A percentile compares a stretch with the other conserved stretches of the same genome.
Evolutionary conservation across 2,888 invertebrate species (phyloP).

Genomic region (Cecidostiba fungosa): DNA sequence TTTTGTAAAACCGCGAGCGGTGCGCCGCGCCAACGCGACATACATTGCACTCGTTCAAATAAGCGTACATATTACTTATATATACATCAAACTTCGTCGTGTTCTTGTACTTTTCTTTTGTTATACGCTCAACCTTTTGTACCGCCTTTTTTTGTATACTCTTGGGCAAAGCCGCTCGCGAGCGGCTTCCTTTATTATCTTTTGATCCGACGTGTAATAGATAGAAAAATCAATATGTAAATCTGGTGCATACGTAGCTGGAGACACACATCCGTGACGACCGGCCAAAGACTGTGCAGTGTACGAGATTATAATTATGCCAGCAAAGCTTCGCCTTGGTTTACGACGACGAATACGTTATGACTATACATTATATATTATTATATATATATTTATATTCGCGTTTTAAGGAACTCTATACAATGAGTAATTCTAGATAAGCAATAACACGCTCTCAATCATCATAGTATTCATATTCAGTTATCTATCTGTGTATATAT

Average conservation of each 20-base stretch:
- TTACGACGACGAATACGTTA: constrained; percentile 34
- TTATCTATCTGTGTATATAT: constrained; percentile 45
- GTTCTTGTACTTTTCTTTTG: not conserved
- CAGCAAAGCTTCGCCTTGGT: constrained; percentile 42
- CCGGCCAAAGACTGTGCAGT: constrained; percentile 53
- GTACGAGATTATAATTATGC: constrained; percentile 25
- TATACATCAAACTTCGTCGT: not conserved
- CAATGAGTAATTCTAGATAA: constrained; percentile 39
- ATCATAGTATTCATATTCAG: constrained; percentile 48
- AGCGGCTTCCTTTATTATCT: not conserved
- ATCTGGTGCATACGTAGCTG: constrained; percentile 34
- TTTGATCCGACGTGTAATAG: not conserved
- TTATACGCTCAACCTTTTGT: not conserved
- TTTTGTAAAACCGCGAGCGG: constrained; percentile 2
- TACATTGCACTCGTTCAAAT: constrained; percentile 42
- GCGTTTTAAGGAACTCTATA: constrained; percentile 32
- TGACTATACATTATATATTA: not conserved
- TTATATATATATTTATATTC: constrained; percentile 21
- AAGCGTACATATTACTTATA: constrained; percentile 18
- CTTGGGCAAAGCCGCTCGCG: not conserved
- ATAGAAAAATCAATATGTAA: constrained; percentile 35
- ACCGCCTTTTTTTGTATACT: not conserved
- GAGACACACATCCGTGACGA: constrained; percentile 33
- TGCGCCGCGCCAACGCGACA: not conserved
- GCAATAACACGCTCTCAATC: constrained; percentile 29